These are phyloP conservation scores for Ursus arctos DNA, from an alignment of 2,113 vertebrate species.

Conservation along the genomic window DNA sequence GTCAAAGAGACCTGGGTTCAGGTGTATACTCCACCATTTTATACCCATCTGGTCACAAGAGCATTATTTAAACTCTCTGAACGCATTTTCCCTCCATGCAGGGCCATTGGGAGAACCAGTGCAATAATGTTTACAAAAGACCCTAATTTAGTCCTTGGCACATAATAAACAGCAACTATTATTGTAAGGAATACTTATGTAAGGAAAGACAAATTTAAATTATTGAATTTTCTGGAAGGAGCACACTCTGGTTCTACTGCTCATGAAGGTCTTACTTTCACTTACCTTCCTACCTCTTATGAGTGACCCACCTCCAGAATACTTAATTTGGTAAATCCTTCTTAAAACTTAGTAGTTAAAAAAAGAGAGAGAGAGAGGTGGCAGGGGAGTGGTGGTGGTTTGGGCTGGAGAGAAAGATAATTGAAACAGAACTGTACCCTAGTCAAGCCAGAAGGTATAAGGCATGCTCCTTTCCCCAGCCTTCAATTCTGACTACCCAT, in stretches of 20 bases:
- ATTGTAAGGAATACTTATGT: background rate
- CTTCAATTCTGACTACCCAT: background rate
- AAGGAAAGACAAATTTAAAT: slow-evolving; percentile 33
- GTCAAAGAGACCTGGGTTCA: background rate
- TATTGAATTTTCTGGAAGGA: background rate
- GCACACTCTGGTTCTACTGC: background rate
- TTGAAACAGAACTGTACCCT: background rate
- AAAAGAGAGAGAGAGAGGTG: background rate
- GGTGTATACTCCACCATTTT: background rate
- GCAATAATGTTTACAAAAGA: background rate
- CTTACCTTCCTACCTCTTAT: background rate
- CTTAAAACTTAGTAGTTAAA: background rate
- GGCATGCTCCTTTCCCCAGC: background rate
- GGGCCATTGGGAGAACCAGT: background rate
- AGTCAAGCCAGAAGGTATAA: background rate
- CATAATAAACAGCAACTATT: slow-evolving; percentile 8
- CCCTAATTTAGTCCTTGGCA: background rate
- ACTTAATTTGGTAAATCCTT: background rate
- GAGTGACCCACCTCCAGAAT: background rate
- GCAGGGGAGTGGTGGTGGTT: background rate
- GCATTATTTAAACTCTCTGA: background rate
- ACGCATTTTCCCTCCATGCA: background rate
- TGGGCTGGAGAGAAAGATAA: background rate
- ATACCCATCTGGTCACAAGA: background rate
- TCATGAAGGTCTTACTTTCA: background rate